Evolutionary conservation across 2,888 invertebrate genomes (phyloP), one percentile per base, ranked within the genome.

Genomic region (Teleiodes luculella): DNA sequence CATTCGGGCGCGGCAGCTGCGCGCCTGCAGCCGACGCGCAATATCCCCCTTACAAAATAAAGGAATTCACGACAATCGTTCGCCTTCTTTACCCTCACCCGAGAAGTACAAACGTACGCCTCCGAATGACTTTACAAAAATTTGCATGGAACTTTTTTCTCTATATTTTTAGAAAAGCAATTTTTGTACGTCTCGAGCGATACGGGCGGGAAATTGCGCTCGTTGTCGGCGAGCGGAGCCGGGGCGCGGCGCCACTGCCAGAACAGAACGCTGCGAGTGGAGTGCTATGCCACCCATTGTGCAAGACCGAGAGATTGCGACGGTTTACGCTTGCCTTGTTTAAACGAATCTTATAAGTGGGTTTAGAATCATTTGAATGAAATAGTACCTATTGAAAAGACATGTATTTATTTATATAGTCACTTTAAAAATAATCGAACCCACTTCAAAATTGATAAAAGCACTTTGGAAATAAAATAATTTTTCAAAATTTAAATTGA

Each of bases 51-150:
- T 68, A 75, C 83, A 86, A 87, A 88, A 88, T 88, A 88, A 89
- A 88, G 81, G 83, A 86, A 82, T 81, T 75, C 79, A 83, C 86
- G 85, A 88, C 88, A 86, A 87, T 87, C 86, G 87, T 80, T 84
- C 82, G 80, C 80, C 74, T 82, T 68, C 72, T 69, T 85, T 83
- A 80, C 85, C 80, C 84, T 80, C 70, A 69, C 75, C 80, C 82
- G 82, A 87, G 84, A 86, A 86, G 88, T 88, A 87, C 88, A 88
- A 87, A 87, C 43, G 86, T 80, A 86, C 86, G 86, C 81, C 85
- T 82, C 69, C 82, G 83, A 87, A 87, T 85, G 88, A 86, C 88
- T 88, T 84, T 85, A 86, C 86, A 86, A 84, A 88, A 89, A 87
- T 89, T 88, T 88, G 85, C 88, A 87, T 88, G 74, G 76, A 76